phyloP scores from a whole-genome alignment of 2,797 vertebrate species.

The Acrossocheilus wenchowensis region DNA sequence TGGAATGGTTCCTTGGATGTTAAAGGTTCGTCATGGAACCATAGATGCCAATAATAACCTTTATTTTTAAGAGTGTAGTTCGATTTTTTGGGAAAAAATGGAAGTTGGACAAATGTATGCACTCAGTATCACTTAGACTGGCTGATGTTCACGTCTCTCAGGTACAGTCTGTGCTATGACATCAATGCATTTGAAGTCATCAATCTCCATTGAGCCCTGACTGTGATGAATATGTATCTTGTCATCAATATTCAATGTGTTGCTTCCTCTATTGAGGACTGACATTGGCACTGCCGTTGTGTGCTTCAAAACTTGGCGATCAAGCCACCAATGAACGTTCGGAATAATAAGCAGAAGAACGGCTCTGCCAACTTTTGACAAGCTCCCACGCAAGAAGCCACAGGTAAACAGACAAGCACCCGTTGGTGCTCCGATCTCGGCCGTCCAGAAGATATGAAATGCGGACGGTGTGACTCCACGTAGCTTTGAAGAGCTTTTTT shows the following conservation, averaged over 20 bases:
- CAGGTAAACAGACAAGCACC: constrained; percentile 1
- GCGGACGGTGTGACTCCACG: background rate
- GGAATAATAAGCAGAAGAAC: background rate
- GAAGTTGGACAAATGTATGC: background rate
- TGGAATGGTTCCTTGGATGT: background rate
- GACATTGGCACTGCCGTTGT: background rate
- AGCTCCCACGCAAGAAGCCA: background rate
- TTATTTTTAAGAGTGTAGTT: background rate
- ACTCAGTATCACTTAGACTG: background rate
- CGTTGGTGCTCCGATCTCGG: background rate
- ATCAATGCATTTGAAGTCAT: constrained; percentile 13
- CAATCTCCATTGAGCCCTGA: constrained; percentile 1
- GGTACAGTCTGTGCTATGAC: background rate
- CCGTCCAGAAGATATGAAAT: constrained; percentile 23
- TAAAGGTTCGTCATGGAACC: background rate
- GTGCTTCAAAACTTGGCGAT: background rate
- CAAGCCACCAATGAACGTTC: background rate
- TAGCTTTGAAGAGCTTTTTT: constrained; percentile 44
- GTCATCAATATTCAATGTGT: constrained; percentile 13
- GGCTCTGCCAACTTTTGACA: background rate
- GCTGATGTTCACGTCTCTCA: background rate
- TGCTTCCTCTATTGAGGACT: background rate
- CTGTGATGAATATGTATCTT: constrained; percentile 23
- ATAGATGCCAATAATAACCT: background rate
- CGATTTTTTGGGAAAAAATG: background rate